Percentiles rank a stretch among this genome's conserved stretches.
These are phyloP conservation scores for Neodon shergylaensis DNA, from an alignment of 2,113 vertebrate species.

Conservation along the genomic window DNA sequence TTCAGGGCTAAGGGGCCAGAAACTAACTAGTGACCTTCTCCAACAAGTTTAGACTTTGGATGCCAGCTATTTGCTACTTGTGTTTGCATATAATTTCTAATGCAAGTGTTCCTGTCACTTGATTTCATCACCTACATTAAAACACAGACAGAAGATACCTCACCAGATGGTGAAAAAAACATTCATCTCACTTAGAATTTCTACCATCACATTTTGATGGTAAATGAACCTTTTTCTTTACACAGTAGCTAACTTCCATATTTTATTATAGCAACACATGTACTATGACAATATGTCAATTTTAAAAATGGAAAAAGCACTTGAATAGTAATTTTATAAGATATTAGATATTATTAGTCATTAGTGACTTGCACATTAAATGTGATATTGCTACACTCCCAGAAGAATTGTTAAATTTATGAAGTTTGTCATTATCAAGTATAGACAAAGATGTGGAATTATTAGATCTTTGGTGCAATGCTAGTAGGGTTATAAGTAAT, in stretches of 20 bases:
- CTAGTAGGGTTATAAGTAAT: background rate
- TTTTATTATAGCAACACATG: background rate
- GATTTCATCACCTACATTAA: background rate
- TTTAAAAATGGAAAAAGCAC: background rate
- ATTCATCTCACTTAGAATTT: background rate
- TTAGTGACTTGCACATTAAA: background rate
- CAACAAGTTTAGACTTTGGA: background rate
- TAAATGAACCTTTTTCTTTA: background rate
- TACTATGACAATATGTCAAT: background rate
- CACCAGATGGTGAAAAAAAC: background rate
- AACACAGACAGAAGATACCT: background rate
- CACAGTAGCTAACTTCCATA: background rate
- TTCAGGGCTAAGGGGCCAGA: no score
- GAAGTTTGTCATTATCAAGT: background rate
- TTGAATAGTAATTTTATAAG: slow-evolving; percentile 18
- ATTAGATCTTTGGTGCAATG: background rate
- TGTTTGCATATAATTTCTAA: background rate
- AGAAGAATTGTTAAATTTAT: slow-evolving; percentile 15
- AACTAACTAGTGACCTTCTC: no score
- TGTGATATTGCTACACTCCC: background rate
- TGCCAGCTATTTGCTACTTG: background rate
- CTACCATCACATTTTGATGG: background rate
- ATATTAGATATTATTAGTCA: background rate
- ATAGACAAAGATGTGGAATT: background rate
- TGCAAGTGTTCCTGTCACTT: background rate